These are phyloP conservation scores for Mercenaria mercenaria DNA, from an alignment of 1,140 invertebrate genomes.

Conservation along the genomic window DNA sequence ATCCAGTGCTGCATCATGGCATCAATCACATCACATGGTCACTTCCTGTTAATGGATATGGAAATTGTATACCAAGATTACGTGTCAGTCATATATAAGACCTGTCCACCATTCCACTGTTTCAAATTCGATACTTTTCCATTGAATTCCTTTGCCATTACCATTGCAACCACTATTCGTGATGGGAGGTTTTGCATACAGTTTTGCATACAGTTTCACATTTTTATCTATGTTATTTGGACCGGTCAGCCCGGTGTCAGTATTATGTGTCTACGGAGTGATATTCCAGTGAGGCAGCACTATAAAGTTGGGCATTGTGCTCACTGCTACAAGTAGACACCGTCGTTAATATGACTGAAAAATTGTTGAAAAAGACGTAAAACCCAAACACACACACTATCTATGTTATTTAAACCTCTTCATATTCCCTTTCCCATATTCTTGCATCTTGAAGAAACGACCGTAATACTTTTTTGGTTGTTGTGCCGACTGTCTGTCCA, in stretches of 20 bases:
- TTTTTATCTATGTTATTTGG: too few species aligned
- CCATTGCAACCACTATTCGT: constrained; percentile 21
- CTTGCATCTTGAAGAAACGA: constrained; percentile 62
- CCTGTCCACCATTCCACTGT: neutral
- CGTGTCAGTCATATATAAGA: constrained; percentile 60
- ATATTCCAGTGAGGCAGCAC: too few species aligned
- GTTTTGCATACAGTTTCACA: too few species aligned
- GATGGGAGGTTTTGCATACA: constrained; percentile 51
- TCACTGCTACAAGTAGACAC: too few species aligned
- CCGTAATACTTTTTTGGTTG: constrained; percentile 20
- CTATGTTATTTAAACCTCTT: neutral
- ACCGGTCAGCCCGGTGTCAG: too few species aligned
- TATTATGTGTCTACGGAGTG: too few species aligned
- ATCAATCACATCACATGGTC: constrained; percentile 40
- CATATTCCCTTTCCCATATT: constrained; percentile 45
- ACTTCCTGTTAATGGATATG: constrained; percentile 37
- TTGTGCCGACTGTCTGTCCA: constrained; percentile 65
- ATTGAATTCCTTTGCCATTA: constrained; percentile 55
- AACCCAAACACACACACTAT: too few species aligned
- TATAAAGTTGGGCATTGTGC: too few species aligned
- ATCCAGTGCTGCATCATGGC: constrained; percentile 56
- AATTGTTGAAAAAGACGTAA: too few species aligned
- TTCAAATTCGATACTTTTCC: constrained; percentile 66
- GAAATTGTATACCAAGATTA: constrained; percentile 46
- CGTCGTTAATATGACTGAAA: too few species aligned